Evolutionary conservation across 2,113 vertebrate genomes (phyloP), one percentile per base, ranked within the genome.

Genomic region (Haliaeetus leucogaster): DNA sequence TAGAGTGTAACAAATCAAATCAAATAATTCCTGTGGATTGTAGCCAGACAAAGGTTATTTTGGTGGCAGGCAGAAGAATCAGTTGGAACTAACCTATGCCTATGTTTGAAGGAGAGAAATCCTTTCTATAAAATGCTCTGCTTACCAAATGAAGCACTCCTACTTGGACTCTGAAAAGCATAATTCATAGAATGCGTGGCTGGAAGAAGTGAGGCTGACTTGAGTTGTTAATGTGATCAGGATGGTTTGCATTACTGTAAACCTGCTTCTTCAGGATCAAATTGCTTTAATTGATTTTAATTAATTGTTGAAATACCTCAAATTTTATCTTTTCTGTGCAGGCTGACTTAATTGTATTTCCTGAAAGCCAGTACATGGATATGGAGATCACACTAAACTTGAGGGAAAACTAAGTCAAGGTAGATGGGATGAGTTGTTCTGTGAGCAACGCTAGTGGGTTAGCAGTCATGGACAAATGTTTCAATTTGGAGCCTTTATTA

Each of bases 221-320:
- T 38, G n/a, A 76, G 38, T 76, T 86, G 72, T 26, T 38, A 47
- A 50, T 0, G 0, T 59, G 30, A 82, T 89, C 42, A 58, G 73
- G 45, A 42, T 88, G 40, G 90, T 72, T 92, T 95, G 30, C 42
- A 34, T 90, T 94, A 30, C 43, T 0, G 0, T 82, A 78, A 94
- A 84, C 43, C 55, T 63, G 47, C 72, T 94, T 78, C 32, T 94
- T 82, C 6, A 11, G 62, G 63, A 81, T 84, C 50, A 63, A 26
- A 86, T 96, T 89, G 56, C 29, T 89, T 90, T 90, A 89, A 82
- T 77, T 92, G 36, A 38, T 63, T 86, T 90, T 89, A 92, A 90
- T 92, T 56, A 40, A 61, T 88, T 86, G 76, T 86, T 95, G 81
- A 73, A 83, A 78, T 83, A 62, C 71, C 27, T 77, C 53, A 86